Evolutionary conservation across 1,140 invertebrate genomes (phyloP), one percentile per base, ranked within the genome.

Genomic region (Rhynchophorus ferrugineus): DNA sequence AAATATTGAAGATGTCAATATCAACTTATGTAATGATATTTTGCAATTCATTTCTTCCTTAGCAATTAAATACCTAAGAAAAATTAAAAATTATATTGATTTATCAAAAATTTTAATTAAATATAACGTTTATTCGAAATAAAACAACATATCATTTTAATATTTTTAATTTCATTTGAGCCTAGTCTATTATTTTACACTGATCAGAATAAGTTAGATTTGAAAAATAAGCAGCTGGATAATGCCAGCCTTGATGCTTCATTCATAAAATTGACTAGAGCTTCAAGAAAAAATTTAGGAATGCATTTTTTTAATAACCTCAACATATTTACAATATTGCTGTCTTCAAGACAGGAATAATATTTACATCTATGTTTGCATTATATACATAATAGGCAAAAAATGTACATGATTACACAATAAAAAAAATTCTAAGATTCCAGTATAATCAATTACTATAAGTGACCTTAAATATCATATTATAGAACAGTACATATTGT

Each of bases 201-300:
- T 29, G 49, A 44, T 51, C 20, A 41, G 39, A 51, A 51, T 51
- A 51, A 51, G 49, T 51, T 51, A 44, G 34, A 44, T 49, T 49
- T 51, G 47, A 51, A 51, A 51, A 51, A 51, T 51, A 51, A 51
- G 49, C 49, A 51, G 49, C 41, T 18, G 36, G 37, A 39, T 8
- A 44, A 3, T 20, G 5, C 16, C 41, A n/a, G 41, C 39, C 42
- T 44, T 42, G 44, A 51, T 44, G 34, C 42, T 51, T 44, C 44
- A 17, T 51, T 39, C 38, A 44, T 44, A 51, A 57, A 57, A 57
- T 57, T 57, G 56, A 57, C 56, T 57, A 57, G 56, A 57, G 56
- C 48, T 54, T 42, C 33, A 57, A 49, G 48, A 57, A 57, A 49
- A n/a, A 49, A 29, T 57, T 57, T 50, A 57, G 56, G 56, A 57